These are phyloP conservation scores for Caenorhabditis sinica DNA, from an alignment of 2,888 invertebrate genomes.

Conservation along the genomic window DNA sequence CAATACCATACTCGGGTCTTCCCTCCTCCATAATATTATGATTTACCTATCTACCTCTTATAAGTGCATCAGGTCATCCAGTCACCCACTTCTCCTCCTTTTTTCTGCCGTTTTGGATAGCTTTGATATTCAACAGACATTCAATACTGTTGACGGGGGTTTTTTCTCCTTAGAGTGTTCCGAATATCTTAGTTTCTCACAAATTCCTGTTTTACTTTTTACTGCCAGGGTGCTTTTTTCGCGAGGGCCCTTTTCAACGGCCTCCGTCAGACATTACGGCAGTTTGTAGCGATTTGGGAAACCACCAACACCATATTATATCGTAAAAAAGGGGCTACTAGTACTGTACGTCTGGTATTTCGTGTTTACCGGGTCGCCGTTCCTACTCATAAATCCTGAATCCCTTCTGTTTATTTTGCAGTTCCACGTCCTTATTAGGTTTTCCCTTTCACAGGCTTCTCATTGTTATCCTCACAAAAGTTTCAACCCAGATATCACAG, in stretches of 20 bases:
- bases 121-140: constrained; percentile 26
- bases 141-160: constrained; percentile 36
- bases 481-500: constrained; percentile 20
- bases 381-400: constrained; percentile 39
- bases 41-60: constrained; percentile 55
- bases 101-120: constrained; percentile 23
- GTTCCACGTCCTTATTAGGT: not conserved
- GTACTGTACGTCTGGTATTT: constrained; percentile 29
- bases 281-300: constrained; percentile 57
- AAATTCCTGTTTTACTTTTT: constrained; percentile 53
- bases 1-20: constrained; percentile 54
- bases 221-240: constrained; percentile 6
- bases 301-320: constrained; percentile 57
- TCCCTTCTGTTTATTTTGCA: constrained; percentile 43
- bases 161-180: not conserved
- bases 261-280: constrained; percentile 35
- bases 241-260: constrained; percentile 15
- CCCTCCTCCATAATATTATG: constrained; percentile 62
- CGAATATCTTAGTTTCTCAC: constrained; percentile 40
- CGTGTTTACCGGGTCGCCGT: constrained; percentile 45
- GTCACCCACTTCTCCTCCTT: constrained; percentile 19
- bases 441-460: constrained; percentile 16
- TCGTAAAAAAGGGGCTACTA: constrained; percentile 50
- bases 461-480: constrained; percentile 1
- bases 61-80: constrained; percentile 52